Percentiles rank a stretch among this genome's conserved stretches.
phyloP scores from a whole-genome alignment of 2,797 vertebrate genomes.

The Poeciliopsis infans region DNA sequence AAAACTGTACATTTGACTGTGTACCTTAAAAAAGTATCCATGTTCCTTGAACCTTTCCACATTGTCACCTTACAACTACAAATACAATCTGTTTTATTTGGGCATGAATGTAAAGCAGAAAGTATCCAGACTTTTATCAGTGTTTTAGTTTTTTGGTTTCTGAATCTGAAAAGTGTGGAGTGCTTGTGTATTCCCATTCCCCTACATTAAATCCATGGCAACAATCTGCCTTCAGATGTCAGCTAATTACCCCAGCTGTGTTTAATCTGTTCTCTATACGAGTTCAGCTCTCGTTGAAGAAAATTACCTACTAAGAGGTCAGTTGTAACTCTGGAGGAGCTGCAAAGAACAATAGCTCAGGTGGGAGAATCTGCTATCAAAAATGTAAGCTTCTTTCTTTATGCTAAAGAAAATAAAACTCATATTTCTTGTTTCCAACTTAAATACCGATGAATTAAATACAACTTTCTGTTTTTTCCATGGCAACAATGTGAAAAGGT shows the following conservation, averaged over 20 bases:
- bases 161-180: too few species aligned
- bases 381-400: background rate
- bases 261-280: too few species aligned
- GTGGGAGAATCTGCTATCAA: background rate
- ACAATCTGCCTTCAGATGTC: too few species aligned
- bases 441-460: background rate
- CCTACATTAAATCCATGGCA: too few species aligned
- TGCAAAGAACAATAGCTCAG: background rate
- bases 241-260: too few species aligned
- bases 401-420: background rate
- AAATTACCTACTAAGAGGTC: background rate
- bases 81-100: background rate
- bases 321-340: background rate
- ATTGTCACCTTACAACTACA: background rate
- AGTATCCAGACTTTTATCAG: background rate
- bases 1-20: background rate
- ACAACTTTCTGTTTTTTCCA: background rate
- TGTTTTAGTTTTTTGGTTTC: too few species aligned
- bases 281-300: too few species aligned
- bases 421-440: background rate
- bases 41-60: background rate
- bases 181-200: too few species aligned
- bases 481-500: background rate
- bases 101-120: background rate
- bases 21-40: background rate